Base-by-base conservation (phyloP, 2,888 invertebrate genomes). In the Eumerus sabulonum region DNA sequence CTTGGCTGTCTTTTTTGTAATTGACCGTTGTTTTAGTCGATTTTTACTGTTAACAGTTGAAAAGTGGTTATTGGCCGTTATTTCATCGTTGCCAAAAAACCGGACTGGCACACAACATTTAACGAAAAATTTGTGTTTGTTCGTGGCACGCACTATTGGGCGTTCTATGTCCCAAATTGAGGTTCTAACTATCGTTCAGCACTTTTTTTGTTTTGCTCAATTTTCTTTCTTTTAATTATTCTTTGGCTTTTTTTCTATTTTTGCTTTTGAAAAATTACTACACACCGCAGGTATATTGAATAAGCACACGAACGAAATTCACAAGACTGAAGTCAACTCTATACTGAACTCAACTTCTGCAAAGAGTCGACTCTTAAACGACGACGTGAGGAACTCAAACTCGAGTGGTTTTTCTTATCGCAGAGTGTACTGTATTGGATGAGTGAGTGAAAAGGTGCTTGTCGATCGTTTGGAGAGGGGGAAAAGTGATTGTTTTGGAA, bases 321-420 rank as follows among this genome's bases (percentile, higher is more conserved):
- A 70, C 68, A 18, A 40, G 44, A 60, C 74, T 59, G 48, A 67
- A 57, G 73, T 70, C 60, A 74, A 64, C 70, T 79, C 63, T 74
- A 63, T 68, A 79, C 79, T 79, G 68, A 79, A 60, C 60, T 73
- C 74, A 60, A 60, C 14, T 27, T 70, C 45, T 40, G 74, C 64
- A 64, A 54, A 38, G 60, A 64, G 68, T 74, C 74, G 68, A 64
- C 50, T 79, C 74, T 74, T 79, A 74, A 79, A 79, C 68, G 35
- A 13, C 57, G 60, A 36, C 7, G 14, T 44, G 27, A 7, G 27
- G 7, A 27, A 68, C 42, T 48, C 60, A 40, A 60, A 9, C 36
- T 40, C 5, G 40, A 45, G 16, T n/a, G 18, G 44, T 2, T 27
- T 27, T 27, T 2, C 27, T 27, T 27, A 27, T 27, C 27, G 27